Base-by-base conservation (phyloP, 2,797 vertebrate genomes). In the Ctenopoma multispine region DNA sequence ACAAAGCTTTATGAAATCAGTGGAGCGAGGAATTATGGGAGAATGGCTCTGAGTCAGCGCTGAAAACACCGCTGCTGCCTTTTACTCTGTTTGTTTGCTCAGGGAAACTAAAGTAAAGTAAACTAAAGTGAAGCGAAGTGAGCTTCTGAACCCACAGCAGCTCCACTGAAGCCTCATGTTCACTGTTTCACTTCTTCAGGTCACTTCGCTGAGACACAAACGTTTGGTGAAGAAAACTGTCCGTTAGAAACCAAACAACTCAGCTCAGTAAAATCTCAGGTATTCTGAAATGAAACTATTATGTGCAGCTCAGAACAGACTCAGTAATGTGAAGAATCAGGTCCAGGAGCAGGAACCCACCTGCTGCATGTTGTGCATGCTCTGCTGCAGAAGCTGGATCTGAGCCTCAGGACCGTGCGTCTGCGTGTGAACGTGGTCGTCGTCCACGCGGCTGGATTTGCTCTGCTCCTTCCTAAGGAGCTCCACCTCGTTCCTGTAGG, bases 401-500 rank as follows among this genome's bases (percentile, higher is more conserved):
- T 96, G 96, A 67, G 94, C 95, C 79, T 99, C 97, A 54, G 96
- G 95, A 0, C 47, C 34, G 4, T 96, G 91, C 1, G 92, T 20
- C 15, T 65, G 66, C 6, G 43, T 40, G 4, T 46, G 65, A 0
- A 90, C 89, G 75, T 96, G 91, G 40, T 94, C 95, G 18, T 97
- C 95, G 5, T 97, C 96, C 0, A 90, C 88, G 0, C 94, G 93
- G 21, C 93, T 92, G 8, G 90, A 81, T 77, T 93, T 93, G 20
- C 93, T 94, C 63, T 79, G 76, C 24, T 98, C 97, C 73, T 96
- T 96, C 75, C 95, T 98, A 63, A 99, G 90, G 9, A 99, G 94
- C 79, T 99, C 97, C 84, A 97, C 96, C 80, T 99, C 97, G 0
- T 96, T 99, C 79, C 97, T 95, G 61, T 98, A 99, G 40, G 96